Conservation (phyloP, 2,797 vertebrate species). For the Bryconaethiops microstoma region DNA sequence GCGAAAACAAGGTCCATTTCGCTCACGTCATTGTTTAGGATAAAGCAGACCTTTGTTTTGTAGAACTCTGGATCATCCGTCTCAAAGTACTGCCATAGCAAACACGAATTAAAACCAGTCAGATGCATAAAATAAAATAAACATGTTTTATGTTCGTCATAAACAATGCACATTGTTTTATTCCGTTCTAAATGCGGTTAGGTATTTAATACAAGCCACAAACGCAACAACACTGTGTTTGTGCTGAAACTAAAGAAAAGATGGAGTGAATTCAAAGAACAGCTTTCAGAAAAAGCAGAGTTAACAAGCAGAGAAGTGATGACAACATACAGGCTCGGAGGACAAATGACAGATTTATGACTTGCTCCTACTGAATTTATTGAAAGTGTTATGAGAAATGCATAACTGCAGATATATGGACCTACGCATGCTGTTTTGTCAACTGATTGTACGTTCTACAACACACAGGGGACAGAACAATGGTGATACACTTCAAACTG, state of each 20-base stretch:
- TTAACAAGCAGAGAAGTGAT: conserved; percentile 39
- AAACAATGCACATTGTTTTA: conserved; percentile 54
- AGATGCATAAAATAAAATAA: conserved; percentile 51
- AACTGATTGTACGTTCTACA: too few species aligned
- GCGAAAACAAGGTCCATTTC: conserved; percentile 98
- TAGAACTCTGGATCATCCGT: conserved; percentile 98
- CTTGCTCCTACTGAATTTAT: background rate
- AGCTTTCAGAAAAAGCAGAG: conserved; percentile 9
- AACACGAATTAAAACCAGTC: conserved; percentile 48
- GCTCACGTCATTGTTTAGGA: conserved; percentile 97
- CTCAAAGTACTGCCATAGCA: conserved; percentile 90
- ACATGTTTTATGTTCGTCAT: conserved; percentile 54
- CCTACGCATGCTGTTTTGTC: too few species aligned
- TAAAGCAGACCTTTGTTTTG: conserved; percentile 99
- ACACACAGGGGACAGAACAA: too few species aligned
- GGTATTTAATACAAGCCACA: conserved; percentile 51
- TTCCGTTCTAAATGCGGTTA: conserved; percentile 46
- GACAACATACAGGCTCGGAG: background rate
- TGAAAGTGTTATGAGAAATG: background rate
- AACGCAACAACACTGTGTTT: conserved; percentile 59
- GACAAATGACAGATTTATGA: background rate
- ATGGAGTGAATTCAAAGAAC: conserved; percentile 48
- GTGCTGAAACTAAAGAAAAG: conserved; percentile 47
- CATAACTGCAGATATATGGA: background rate
- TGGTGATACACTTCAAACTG: background rate